phyloP scores from a whole-genome alignment of 2,113 vertebrate genomes.

The Thalassarche chlororhynchos region DNA sequence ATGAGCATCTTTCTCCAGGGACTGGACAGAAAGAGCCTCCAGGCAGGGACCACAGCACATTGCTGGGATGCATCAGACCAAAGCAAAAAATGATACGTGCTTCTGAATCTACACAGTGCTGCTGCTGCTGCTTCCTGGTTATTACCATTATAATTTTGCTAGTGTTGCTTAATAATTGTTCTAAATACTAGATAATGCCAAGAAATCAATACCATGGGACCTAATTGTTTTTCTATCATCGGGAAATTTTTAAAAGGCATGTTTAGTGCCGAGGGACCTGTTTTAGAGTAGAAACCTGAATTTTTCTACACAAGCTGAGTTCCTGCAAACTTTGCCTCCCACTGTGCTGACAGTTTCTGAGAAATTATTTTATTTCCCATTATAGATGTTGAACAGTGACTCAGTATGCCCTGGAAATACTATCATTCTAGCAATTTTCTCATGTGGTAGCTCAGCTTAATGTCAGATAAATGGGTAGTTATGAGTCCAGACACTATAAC shows the following conservation, averaged over 20 bases:
- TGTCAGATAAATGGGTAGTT: slow-evolving; percentile 73
- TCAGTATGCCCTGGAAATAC: slow-evolving; percentile 78
- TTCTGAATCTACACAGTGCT: neutral
- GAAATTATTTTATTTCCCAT: slow-evolving; percentile 72
- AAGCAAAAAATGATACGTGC: neutral
- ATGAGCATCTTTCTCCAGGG: neutral
- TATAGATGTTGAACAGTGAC: slow-evolving; percentile 76
- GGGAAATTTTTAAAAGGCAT: neutral
- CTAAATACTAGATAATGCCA: neutral
- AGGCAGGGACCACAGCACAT: neutral
- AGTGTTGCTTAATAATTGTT: neutral
- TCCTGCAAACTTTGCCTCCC: neutral
- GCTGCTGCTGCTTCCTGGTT: neutral
- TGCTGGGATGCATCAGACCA: neutral
- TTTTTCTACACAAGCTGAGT: neutral
- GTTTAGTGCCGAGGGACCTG: neutral
- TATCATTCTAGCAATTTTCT: slow-evolving; percentile 74
- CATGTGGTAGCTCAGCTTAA: slow-evolving; percentile 66
- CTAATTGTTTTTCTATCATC: neutral
- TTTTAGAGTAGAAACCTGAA: neutral
- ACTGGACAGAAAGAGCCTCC: neutral
- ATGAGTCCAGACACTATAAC: slow-evolving; percentile 58
- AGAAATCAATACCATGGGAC: neutral
- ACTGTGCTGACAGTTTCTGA: slow-evolving; percentile 47
- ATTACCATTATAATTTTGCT: neutral